Percentiles rank a stretch among this genome's conserved stretches.
Evolutionary conservation across 1,140 invertebrate genomes (phyloP).

Genomic region (Orius insidiosus): DNA sequence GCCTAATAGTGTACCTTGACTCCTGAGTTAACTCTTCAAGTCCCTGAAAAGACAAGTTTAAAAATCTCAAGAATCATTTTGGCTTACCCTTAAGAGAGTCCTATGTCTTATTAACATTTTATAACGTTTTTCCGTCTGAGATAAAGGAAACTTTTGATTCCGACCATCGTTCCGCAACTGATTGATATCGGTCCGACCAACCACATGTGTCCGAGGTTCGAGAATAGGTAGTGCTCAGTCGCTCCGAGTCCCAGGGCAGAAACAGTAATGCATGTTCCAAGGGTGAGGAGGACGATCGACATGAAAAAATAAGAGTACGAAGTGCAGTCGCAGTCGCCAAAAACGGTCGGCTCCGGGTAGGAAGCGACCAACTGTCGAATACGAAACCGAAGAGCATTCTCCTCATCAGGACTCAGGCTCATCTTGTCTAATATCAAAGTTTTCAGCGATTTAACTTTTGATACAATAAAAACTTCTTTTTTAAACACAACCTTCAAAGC

Average conservation of each 20-base stretch:
- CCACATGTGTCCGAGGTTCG: conserved; percentile 46
- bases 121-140: conserved; percentile 44
- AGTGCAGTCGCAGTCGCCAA: conserved; percentile 43
- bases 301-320: conserved; percentile 46
- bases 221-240: conserved; percentile 35
- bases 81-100: conserved; percentile 37
- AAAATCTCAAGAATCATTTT: too few species aligned
- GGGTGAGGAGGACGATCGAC: conserved; percentile 40
- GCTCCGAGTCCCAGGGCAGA: conserved; percentile 40
- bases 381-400: conserved; percentile 33
- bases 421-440: not conserved
- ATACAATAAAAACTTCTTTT: too few species aligned
- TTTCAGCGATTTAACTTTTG: too few species aligned
- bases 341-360: conserved; percentile 36
- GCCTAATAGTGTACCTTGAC: conserved; percentile 17
- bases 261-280: conserved; percentile 44
- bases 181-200: conserved; percentile 48
- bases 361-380: conserved; percentile 37
- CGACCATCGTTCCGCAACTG: conserved; percentile 47
- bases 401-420: conserved; percentile 1
- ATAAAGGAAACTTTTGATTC: conserved; percentile 46
- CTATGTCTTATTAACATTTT: conserved; percentile 44
- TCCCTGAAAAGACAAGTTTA: conserved; percentile 11
- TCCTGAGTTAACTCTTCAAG: conserved; percentile 34
- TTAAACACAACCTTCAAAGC: too few species aligned